Base-by-base conservation (phyloP, 2,797 vertebrate species). In the Sebastes nivosus region DNA sequence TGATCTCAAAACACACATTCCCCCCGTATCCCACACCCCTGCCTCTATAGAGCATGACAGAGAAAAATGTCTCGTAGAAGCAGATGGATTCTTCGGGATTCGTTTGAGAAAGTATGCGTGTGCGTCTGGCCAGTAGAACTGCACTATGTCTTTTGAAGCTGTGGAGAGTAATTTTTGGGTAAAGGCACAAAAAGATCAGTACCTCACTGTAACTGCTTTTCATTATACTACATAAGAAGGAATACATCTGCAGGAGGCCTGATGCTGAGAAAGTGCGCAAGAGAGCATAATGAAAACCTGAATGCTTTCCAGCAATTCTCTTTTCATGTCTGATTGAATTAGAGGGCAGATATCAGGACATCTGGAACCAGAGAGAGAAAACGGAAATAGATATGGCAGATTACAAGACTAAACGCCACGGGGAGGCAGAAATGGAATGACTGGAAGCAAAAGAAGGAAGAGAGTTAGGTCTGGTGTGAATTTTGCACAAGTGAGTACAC, bases 291-390 rank as follows among this genome's bases (percentile, higher is more conserved):
- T 82, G 54, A 79, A 82, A 87, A 80, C 55, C 18, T 12, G 2
- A 67, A 78, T 14, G 59, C 50, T 81, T 77, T 79, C n/a, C 72
- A 87, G 60, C 42, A 13, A 79, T 81, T 67, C 72, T 78, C 54
- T 66, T 72, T 84, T 81, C 63, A 77, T 65, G 80, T 80, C 66
- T 79, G 63, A 77, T 57, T 84, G 52, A 83, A 84, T 84, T 68
- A 61, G 55, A 81, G 58, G 58, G 42, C 29, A 59, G 67, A 81
- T 79, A 88, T 83, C 61, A 30, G 69, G 80, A 86, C 65, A 84
- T 82, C 61, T 84, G 54, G 68, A 83, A 61, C 58, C 42, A 84
- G 36, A 32, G 38, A 60, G 46, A 74, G 59, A 77, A 86, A 72
- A 83, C 30, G 8, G 75, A 88, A 84, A 75, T 64, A 52, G 36